Evolutionary conservation across 2,888 invertebrate genomes (phyloP), one percentile per base, ranked within the genome.

Genomic region (Scelioninae gen. 1): DNA sequence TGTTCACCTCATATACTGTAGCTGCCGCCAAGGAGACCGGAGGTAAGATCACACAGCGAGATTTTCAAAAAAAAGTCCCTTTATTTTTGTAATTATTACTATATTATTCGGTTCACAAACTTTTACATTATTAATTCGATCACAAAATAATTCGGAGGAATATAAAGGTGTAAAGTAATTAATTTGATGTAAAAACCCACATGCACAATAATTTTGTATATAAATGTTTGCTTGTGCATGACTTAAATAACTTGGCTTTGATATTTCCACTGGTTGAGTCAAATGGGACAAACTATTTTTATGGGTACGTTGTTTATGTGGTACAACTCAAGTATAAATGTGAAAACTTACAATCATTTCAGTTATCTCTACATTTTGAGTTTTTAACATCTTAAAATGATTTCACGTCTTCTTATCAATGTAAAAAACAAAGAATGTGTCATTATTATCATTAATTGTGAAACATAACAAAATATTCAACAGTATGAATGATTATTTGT

Each of bases 1-100:
- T 94, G 94, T 92, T 94, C 93, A 93, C 89, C 34, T 80, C 81
- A 90, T 93, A 93, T 90, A 92, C 92, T 91, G 91, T 92, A 96
- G 96, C 95, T 96, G 94, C 96, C 96, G 93, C 96, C 96, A 93
- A 95, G 96, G 94, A 96, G 96, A 94, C 97, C 97, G 92, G 97
- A 97, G 96, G 97, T 97, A 95, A 94, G 96, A 90, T 58, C 32
- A 49, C 29, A 15, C 74, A 40, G n/a, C 43, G 11, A 56, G 13
- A 69, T 49, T 62, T 56, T 34, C 43, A 34, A 34, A 16, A 60
- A 53, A 31, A 10, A 45, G 62, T 15, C 13, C 8, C 56, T 40
- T 56, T 29, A 7, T 45, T 58, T 32, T 63, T 55, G 9, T 47
- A 34, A 66, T 43, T 47, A 55, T 71, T 45, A 55, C 23, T n/a